Base-by-base conservation (phyloP, 2,113 vertebrate species). In the Pterocles orientalis region DNA sequence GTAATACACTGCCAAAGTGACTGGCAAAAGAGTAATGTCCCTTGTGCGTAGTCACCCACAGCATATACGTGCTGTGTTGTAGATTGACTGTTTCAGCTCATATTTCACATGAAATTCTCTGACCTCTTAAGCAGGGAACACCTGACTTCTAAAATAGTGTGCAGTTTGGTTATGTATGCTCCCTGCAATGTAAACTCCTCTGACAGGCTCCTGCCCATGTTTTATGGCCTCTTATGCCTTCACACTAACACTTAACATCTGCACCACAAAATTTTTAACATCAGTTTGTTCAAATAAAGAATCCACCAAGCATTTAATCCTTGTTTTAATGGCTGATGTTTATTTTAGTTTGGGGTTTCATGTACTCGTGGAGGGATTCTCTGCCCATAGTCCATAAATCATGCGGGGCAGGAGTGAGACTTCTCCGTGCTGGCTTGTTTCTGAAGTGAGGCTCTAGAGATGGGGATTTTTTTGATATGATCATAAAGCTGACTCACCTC, bases 341-440 rank as follows among this genome's bases (percentile, higher is more conserved):
- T 97, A 94, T 96, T 97, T 97, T 95, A 97, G 82, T 97, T 95
- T 19, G 73, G 91, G 56, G 73, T 94, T 97, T 97, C 80, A 20
- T 92, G 78, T 79, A n/a, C 86, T 96, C 20, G 1, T n/a, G 65
- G 88, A 90, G 54, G 36, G 82, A 88, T 95, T 79, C 82, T 85
- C 64, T 92, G 70, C 91, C 78, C 77, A 3, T 82, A 50, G 79
- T 51, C 88, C 82, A 88, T 97, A 94, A 96, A 88, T 97, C 89
- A 92, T 24, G 34, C 8, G 17, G 68, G 64, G 47, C 56, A 51
- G 69, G 41, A 90, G 45, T 53, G 78, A 90, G 57, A 53, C 36
- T 90, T 71, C 65, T 72, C 81, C 78, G 43, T 65, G 62, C 77
- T 95, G 75, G 25, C 86, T 88, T 83, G 43, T 93, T 96, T 82